Evolutionary conservation across 2,113 vertebrate genomes (phyloP).

Genomic region (Equus przewalskii): DNA sequence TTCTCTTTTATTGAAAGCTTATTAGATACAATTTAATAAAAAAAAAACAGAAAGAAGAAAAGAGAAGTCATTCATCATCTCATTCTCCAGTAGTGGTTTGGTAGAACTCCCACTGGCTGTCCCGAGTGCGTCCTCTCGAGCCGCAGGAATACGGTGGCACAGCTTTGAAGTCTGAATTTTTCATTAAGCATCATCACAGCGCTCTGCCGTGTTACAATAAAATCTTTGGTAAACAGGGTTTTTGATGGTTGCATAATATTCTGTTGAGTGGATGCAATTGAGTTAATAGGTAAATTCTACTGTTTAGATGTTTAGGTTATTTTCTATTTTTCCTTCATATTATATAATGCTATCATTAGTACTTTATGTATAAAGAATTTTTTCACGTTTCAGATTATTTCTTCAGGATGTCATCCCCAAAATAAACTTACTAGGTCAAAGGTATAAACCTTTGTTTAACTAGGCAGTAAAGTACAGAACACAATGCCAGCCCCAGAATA

Average conservation of each 20-base stretch:
- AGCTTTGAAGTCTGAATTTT: background rate
- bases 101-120: no score
- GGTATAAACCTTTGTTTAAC: background rate
- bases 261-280: background rate
- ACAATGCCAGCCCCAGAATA: accelerated
- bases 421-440: background rate
- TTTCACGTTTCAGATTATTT: constrained; percentile 1
- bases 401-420: background rate
- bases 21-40: background rate
- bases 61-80: background rate
- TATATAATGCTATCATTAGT: background rate
- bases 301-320: background rate
- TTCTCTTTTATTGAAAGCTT: background rate
- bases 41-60: background rate
- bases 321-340: background rate
- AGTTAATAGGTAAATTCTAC: background rate
- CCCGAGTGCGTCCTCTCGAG: background rate
- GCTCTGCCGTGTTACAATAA: background rate
- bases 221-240: background rate
- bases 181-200: background rate
- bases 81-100: background rate
- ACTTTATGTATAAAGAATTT: background rate
- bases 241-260: background rate
- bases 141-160: accelerated
- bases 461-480: no score